Base-by-base conservation (phyloP, 2,888 invertebrate genomes). In the Thysanoteuthis rhombus region DNA sequence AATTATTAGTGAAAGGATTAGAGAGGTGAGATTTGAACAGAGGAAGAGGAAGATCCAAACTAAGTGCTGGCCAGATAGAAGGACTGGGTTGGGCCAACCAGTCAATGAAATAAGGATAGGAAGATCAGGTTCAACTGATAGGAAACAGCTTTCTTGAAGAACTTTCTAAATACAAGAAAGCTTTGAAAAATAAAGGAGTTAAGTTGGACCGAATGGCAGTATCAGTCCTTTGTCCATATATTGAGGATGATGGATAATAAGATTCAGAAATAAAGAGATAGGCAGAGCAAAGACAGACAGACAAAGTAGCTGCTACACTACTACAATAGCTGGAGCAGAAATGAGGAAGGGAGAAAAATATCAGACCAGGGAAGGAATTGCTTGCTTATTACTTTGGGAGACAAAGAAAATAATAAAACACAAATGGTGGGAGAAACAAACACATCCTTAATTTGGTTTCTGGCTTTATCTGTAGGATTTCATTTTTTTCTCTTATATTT, bases 361-460 rank as follows among this genome's bases (percentile, higher is more conserved):
- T 45, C 45, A 45, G 52, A 52, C 52, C 52, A 75, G 19, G 75
- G 75, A 10, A 36, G 75, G 75, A 75, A 75, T 75, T 75, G 75
- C 75, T 75, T 75, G 75, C 75, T 75, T 36, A 36, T 75, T 75
- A 36, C 75, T 75, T 75, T 75, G 75, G 75, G 75, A 75, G 75
- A 75, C 75, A 75, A 75, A 75, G 75, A 75, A 75, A 75, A 75
- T 75, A 75, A 75, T 75, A 75, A 75, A 75, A 75, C 75, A 75
- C 36, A 75, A n/a, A 75, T n/a, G n/a, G 19, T n/a, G n/a, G n/a
- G 75, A 75, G 75, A 75, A 75, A 75, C 16, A 75, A 6, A 36
- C 16, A 75, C n/a, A 75, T 75, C 19, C 16, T 75, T 75, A 75
- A 75, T 16, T 58, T 58, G 58, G 32, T 58, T 75, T 75, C 75